Evolutionary conservation across 1,140 invertebrate genomes (phyloP).

Genomic region (Philotrypesis tridentata): DNA sequence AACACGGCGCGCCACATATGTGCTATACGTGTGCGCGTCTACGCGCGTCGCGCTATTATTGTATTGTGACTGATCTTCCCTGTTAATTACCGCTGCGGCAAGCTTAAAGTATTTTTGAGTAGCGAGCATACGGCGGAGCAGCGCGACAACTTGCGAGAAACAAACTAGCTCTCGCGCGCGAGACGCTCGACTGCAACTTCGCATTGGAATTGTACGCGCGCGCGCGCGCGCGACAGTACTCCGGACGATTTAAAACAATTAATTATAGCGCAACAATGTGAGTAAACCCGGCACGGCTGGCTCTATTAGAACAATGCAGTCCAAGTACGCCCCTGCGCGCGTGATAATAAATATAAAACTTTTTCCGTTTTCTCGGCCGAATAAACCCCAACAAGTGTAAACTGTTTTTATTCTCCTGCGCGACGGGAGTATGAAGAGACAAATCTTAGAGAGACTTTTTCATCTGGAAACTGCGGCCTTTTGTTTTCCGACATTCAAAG

Average conservation of each 20-base stretch:
- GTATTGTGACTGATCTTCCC: no score
- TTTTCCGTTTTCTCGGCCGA: neutral
- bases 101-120: no score
- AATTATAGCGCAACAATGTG: neutral
- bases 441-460: constrained; percentile 5
- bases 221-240: neutral
- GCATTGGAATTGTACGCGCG: no score
- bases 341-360: neutral
- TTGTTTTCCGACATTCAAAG: neutral
- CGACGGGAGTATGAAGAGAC: neutral
- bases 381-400: neutral
- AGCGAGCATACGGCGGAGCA: no score
- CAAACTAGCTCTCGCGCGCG: no score
- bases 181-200: neutral
- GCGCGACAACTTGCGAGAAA: no score
- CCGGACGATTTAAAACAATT: neutral
- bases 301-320: neutral
- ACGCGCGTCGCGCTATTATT: no score
- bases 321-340: no score
- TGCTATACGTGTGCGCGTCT: no score
- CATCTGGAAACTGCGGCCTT: constrained; percentile 11
- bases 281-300: no score
- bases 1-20: no score
- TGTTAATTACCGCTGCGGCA: no score
- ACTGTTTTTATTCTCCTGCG: neutral